Evolutionary conservation across 2,113 vertebrate genomes (phyloP), one percentile per base, ranked within the genome.

Genomic region (Ranitomeya variabilis): DNA sequence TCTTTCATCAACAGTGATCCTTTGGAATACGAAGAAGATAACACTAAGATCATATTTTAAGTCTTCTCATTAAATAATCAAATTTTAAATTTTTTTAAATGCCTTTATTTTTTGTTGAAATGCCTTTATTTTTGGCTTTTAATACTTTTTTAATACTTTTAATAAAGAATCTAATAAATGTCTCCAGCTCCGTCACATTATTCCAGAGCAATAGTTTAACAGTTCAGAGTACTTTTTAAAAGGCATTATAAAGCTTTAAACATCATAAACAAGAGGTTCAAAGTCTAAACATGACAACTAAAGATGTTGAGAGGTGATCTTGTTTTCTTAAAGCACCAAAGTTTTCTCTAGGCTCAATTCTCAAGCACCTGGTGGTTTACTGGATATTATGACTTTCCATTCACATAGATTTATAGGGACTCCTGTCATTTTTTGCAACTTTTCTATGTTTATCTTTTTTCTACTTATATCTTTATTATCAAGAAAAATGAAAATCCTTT

Each of bases 11-110:
- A 71, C 51, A 81, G 31, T 80, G 77, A 87, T 73, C 23, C n/a
- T 80, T 31, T 71, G 57, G 76, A 71, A 87, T 57, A 71, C 54
- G n/a, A 87, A 81, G 23, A 54, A 52, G 51, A 80, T 80, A 62
- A 69, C 13, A 37, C 45, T 18, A 64, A 87, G 76, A 80, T 87
- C 76, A 80, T 57, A 51, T 69, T 80, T 55, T 19, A 52, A 83
- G 69, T 31, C 62, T 67, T 76, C 67, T 83, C 71, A 80, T 54
- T 67, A 81, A 55, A 87, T 31, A 31, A 31, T 31, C 26, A 2
- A n/a, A 86, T 77, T 16, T 52, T 71, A 23, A 59, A 55, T 37
- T 23, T 31, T n/a, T 57, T 3, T 6, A 57, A 12, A 31, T 31
- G 26, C 26, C 26, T 31, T n/a, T n/a, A n/a, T n/a, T 19, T 54